These are phyloP conservation scores for Boulengeromyrus knoepffleri DNA, from an alignment of 2,113 vertebrate species.

Conservation along the genomic window DNA sequence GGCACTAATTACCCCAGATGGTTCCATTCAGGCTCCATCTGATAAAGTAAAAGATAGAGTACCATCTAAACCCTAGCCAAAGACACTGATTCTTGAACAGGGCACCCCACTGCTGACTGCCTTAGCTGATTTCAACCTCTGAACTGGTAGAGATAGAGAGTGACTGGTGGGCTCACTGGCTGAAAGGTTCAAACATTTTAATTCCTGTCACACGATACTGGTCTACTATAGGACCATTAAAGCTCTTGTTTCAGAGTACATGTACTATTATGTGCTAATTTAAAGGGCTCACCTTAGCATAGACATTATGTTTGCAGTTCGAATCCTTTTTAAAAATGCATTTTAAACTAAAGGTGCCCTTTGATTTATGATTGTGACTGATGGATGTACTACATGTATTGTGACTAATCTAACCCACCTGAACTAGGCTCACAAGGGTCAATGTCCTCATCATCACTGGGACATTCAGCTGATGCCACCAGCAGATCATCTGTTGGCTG, in stretches of 20 bases:
- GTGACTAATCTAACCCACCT: constrained; percentile 87
- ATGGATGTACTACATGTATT: neutral
- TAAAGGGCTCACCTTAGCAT: neutral
- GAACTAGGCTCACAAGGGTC: constrained; percentile 94
- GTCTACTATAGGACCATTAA: neutral
- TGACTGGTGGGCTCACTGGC: neutral
- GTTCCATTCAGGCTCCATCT: neutral
- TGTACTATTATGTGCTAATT: neutral
- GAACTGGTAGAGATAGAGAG: neutral
- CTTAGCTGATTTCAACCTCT: neutral
- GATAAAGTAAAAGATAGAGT: neutral
- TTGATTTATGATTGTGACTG: neutral
- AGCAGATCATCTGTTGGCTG: constrained; percentile 85
- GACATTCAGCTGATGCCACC: constrained; percentile 91
- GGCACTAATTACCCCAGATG: neutral
- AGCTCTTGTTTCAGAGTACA: neutral
- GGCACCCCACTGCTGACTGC: neutral
- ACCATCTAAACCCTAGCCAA: neutral
- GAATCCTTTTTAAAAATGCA: neutral
- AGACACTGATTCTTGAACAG: neutral
- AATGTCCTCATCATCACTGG: constrained; percentile 89
- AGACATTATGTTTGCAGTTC: neutral
- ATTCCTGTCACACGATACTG: neutral
- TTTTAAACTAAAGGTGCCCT: neutral
- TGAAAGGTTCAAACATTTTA: neutral